These are phyloP conservation scores for Scyliorhinus canicula DNA, from an alignment of 2,797 vertebrate species.

Conservation along the genomic window DNA sequence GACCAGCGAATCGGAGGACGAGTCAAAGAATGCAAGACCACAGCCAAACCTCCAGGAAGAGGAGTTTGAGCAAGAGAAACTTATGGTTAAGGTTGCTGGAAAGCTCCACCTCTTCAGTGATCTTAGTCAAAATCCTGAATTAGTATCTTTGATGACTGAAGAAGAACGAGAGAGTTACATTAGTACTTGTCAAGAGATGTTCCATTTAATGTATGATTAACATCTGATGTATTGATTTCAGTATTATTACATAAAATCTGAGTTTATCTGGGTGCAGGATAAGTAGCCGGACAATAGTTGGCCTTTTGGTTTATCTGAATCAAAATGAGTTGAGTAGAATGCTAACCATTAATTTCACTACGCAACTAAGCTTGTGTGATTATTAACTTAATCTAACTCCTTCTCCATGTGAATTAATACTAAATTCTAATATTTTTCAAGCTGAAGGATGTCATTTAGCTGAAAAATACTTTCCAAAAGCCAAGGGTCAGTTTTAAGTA, in stretches of 20 bases:
- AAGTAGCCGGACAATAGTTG: no score
- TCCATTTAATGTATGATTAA: conserved; percentile 53
- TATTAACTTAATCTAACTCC: neutral
- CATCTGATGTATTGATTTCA: neutral
- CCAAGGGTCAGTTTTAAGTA: no score
- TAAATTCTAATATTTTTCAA: no score
- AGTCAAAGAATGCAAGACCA: conserved; percentile 13
- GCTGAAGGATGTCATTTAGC: no score
- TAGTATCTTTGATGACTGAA: conserved; percentile 53
- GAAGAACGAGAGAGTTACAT: conserved; percentile 52
- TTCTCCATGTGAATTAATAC: no score
- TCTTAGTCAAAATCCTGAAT: conserved; percentile 51
- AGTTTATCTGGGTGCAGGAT: neutral
- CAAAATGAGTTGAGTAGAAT: neutral
- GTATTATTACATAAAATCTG: neutral
- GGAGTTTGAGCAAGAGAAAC: conserved; percentile 43
- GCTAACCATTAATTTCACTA: neutral
- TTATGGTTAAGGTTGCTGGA: conserved; percentile 51
- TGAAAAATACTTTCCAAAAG: neutral
- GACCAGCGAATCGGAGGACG: conserved; percentile 45
- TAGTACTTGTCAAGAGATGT: conserved; percentile 52
- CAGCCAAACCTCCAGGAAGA: neutral
- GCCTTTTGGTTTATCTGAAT: neutral
- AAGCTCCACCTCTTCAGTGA: conserved; percentile 43
- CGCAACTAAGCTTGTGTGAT: neutral